Evolutionary conservation across 2,888 invertebrate species (phyloP), one percentile per base, ranked within the genome.

Genomic region (Euplagia quadripunctaria): DNA sequence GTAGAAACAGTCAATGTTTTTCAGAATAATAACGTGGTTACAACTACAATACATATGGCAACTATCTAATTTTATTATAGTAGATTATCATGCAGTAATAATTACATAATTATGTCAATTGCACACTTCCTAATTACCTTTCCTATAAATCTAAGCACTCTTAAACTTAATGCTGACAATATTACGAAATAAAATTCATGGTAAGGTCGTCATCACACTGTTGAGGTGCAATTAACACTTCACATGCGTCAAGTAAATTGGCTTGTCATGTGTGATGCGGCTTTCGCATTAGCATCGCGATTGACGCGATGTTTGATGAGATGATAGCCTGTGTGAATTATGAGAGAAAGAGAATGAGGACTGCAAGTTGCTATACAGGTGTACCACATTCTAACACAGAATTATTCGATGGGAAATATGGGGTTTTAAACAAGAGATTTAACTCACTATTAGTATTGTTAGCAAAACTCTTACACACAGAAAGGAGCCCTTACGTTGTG

Each of bases 241-340:
- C 86, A 87, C 84, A 90, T 87, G 83, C 88, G 90, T 93, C 93
- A 90, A 88, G 86, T 82, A 90, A 94, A 94, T 94, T 92, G 90
- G 90, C 94, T 91, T 91, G 94, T 94, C 94, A 94, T 90, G 91
- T 90, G 89, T 89, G 86, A 87, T 86, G 85, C 82, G 81, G 85
- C 87, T 87, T 85, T 85, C 82, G 82, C 85, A 85, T 87, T 85
- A 85, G 77, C 77, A 67, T 74, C 65, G 73, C 76, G 78, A 80
- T 79, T 75, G 77, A 76, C 76, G 76, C 31, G 31, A 31, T 63
- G 49, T 66, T 75, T 72, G 72, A 75, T 46, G 69, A 61, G 64
- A 67, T 68, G 68, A 63, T 68, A 63, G 20, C 42, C 43, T 68
- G 49, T 51, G 74, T 71, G 58, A 61, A 68, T 71, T 68, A 42